Percentiles rank a stretch among this genome's conserved stretches.
These are phyloP conservation scores for Tolmerus cingulatus DNA, from an alignment of 2,888 invertebrate genomes.

Conservation along the genomic window DNA sequence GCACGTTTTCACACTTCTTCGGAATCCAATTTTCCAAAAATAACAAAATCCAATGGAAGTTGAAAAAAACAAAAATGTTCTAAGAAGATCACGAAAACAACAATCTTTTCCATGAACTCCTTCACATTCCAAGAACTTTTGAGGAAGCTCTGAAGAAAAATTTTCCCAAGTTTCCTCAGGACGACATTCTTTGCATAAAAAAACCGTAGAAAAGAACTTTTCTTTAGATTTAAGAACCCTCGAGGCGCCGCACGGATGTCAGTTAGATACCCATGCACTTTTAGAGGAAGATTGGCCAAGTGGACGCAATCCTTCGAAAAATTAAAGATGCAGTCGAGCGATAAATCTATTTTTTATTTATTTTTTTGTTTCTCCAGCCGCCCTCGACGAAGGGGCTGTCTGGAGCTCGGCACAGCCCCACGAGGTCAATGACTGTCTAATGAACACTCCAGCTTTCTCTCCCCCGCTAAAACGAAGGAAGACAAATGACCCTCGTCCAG, in stretches of 20 bases:
- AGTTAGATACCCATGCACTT: not conserved
- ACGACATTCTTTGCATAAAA: not conserved
- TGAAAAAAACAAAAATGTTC: not conserved
- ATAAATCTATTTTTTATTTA: not conserved
- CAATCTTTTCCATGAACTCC: not conserved
- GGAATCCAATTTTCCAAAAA: not conserved
- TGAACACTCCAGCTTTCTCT: not conserved
- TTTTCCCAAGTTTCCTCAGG: not conserved
- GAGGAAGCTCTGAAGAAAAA: not conserved
- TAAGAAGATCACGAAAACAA: not conserved
- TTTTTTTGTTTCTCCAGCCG: too few relatives aligned
- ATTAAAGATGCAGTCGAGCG: not conserved
- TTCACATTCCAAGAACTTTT: not conserved
- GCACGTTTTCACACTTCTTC: not conserved
- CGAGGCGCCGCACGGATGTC: not conserved
- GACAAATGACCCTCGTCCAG: not conserved
- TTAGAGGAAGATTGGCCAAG: not conserved
- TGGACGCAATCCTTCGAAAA: not conserved
- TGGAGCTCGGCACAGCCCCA: not conserved
- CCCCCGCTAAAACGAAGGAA: not conserved
- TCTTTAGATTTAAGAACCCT: not conserved
- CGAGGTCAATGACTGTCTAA: constrained; percentile 13
- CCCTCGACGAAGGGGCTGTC: not conserved
- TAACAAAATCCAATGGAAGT: not conserved
- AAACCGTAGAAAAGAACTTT: not conserved